phyloP scores from a whole-genome alignment of 2,113 vertebrate species.

The Myrmophylax atrothorax region DNA sequence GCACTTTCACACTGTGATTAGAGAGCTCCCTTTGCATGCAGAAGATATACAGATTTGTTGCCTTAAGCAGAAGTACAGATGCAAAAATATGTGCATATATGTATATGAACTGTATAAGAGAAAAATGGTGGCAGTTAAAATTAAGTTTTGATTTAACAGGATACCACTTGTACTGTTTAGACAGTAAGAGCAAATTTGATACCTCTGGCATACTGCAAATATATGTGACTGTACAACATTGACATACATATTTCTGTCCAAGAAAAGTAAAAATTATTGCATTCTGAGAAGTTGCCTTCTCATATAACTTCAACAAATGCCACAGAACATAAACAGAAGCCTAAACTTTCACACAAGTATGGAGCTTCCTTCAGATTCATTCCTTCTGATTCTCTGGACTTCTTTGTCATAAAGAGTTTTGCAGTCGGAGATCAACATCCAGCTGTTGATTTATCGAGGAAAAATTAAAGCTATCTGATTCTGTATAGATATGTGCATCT shows the following conservation, averaged over 20 bases:
- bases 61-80: not conserved
- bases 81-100: not conserved
- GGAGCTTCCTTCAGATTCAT: not conserved
- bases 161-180: not conserved
- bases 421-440: not conserved
- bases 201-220: not conserved
- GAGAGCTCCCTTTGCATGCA: not conserved
- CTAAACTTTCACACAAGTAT: not conserved
- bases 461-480: not conserved
- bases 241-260: not conserved
- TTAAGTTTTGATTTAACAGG: not conserved
- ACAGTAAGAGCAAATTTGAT: not conserved
- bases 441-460: not conserved
- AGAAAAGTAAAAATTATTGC: not conserved
- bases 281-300: not conserved
- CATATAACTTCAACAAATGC: not conserved
- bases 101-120: not conserved
- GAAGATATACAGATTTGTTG: not conserved
- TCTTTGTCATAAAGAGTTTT: not conserved
- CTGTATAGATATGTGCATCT: not conserved
- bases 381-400: not conserved
- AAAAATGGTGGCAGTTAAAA: not conserved
- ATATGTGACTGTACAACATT: not conserved
- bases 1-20: not conserved
- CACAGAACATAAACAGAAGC: not conserved